These are phyloP conservation scores for Melanchra persicariae DNA, from an alignment of 2,888 invertebrate genomes.

Conservation along the genomic window DNA sequence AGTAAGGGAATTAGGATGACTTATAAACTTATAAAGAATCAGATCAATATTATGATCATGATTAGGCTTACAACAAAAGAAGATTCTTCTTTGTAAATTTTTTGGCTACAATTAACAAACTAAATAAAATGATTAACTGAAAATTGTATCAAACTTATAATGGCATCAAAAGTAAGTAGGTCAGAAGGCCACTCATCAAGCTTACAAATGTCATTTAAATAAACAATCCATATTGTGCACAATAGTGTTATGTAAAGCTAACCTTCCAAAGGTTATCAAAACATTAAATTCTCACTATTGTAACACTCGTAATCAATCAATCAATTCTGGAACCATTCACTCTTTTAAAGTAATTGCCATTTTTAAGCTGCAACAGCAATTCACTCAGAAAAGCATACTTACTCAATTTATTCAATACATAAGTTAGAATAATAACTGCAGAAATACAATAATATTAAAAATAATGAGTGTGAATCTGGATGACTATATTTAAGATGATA, in stretches of 20 bases:
- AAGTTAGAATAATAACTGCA: not conserved
- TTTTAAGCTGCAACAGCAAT: rapidly evolving
- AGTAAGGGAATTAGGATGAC: not conserved
- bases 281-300: slow-evolving; percentile 1
- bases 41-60: not conserved
- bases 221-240: not conserved
- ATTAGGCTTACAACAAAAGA: not conserved
- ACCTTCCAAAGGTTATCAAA: slow-evolving; percentile 12
- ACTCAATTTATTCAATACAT: not conserved
- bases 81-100: not conserved
- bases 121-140: not conserved
- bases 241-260: slow-evolving; percentile 12
- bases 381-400: not conserved
- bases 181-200: not conserved
- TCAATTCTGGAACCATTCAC: not conserved
- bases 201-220: not conserved
- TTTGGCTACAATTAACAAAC: not conserved
- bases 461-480: not conserved
- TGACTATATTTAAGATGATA: too few species aligned
- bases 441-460: not conserved
- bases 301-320: slow-evolving; percentile 6
- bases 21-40: not conserved
- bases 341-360: not conserved
- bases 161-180: not conserved
- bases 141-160: not conserved